Base-by-base conservation (phyloP, 2,797 vertebrate species). In the Erethizon dorsatum region DNA sequence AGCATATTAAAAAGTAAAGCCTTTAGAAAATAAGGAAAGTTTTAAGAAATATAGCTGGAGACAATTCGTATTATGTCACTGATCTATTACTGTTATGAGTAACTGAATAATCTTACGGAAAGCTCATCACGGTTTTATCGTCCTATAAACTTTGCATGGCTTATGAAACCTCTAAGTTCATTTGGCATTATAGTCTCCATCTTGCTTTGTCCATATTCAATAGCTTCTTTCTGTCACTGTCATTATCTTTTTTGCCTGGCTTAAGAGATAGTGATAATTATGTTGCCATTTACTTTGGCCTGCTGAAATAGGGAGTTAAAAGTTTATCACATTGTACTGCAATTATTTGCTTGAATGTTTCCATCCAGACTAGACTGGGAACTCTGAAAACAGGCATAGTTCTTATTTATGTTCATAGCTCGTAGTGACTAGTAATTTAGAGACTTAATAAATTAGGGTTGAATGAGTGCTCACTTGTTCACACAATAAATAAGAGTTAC, bases 311-410 rank as follows among this genome's bases (percentile, higher is more conserved):
- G 61, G 18, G 45, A 86, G 17, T 83, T 96, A 83, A 84, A 83
- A 96, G 63, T 69, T 93, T 91, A 80, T 88, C 75, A 52, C 61
- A 37, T 86, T 89, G 37, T 80, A 37, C 79, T 92, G 10, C 15
- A 82, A n/a, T 78, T 88, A 78, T 71, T 73, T 91, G 52, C 59
- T 75, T 96, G 52, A 54, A 18, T 91, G 52, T 91, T 93, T 97
- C 78, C 86, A 37, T 88, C 75, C 33, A 57, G n/a, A 84, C 24
- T 63, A 61, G 61, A 95, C 59, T 84, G 8, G 54, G 47, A 96
- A 77, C 79, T 95, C 83, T 71, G 78, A 91, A 94, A 86, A 54
- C 83, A n/a, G 6, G 1, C 57, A 18, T 24, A 59, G 45, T 95
- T 94, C 57, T 87, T 93, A 79, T 45, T 91, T 92, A 59, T 83